Percentiles rank a stretch among this genome's conserved stretches.
phyloP scores from a whole-genome alignment of 2,888 invertebrate genomes.

The Ochropleura plecta region DNA sequence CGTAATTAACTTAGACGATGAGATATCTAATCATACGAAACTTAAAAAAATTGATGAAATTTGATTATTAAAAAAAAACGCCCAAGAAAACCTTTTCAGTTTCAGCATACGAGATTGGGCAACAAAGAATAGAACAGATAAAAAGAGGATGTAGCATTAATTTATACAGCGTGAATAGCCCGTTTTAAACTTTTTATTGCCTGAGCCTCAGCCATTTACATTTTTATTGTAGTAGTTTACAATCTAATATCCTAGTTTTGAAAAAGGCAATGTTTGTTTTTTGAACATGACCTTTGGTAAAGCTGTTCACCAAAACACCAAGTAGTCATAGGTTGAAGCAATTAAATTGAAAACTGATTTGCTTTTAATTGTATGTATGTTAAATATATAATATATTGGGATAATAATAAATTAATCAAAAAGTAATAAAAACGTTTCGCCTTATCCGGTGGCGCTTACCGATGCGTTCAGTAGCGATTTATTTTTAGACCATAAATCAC shows the following conservation, averaged over 20 bases:
- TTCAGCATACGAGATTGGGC: constrained; percentile 4
- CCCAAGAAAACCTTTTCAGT: background rate
- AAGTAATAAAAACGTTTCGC: constrained; percentile 49
- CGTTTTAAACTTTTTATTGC: constrained; percentile 28
- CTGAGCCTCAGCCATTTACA: constrained; percentile 14
- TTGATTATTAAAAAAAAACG: background rate
- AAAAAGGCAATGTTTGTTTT: background rate
- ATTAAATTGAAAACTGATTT: background rate
- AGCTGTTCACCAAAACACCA: background rate
- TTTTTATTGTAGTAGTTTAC: constrained; percentile 18
- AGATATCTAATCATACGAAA: background rate
- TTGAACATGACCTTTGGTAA: background rate
- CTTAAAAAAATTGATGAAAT: background rate
- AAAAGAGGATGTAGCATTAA: constrained; percentile 26
- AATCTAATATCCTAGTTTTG: background rate
- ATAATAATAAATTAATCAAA: constrained; percentile 9
- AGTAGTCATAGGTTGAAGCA: background rate
- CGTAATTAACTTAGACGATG: background rate
- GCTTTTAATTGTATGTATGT: background rate
- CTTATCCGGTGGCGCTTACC: constrained; percentile 77
- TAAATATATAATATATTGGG: background rate
- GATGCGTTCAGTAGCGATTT: constrained; percentile 77
- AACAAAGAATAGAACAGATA: constrained; percentile 36
- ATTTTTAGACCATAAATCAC: constrained; percentile 75
- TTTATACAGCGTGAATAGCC: constrained; percentile 27